Evolutionary conservation across 2,113 vertebrate genomes (phyloP).

Genomic region (Myiozetetes cayanensis): DNA sequence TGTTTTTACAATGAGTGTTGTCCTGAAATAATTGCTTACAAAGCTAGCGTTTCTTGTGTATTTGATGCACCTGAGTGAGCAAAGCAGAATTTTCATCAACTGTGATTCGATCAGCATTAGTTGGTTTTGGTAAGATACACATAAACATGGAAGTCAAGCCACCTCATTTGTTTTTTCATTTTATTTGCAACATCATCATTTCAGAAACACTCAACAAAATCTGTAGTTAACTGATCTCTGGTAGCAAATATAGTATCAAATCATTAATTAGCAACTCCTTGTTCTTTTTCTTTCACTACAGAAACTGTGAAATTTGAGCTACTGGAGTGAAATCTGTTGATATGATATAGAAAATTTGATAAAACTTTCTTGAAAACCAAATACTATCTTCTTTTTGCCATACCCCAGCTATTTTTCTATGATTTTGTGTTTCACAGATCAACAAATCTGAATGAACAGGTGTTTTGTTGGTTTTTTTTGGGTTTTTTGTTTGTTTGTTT

Average conservation of each 20-base stretch:
- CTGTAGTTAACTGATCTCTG: background rate
- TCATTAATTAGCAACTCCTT: background rate
- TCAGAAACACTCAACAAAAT: background rate
- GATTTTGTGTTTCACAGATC: background rate
- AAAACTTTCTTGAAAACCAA: background rate
- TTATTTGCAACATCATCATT: background rate
- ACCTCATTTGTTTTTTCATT: background rate
- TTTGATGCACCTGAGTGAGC: background rate
- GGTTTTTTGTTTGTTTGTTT: too few species aligned
- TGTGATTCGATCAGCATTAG: background rate
- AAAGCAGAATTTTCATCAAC: background rate
- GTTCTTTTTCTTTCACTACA: background rate
- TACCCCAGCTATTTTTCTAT: background rate
- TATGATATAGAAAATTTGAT: background rate
- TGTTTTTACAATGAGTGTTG: background rate
- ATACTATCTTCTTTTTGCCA: background rate
- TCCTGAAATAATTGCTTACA: background rate
- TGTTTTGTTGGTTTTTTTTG: too few species aligned
- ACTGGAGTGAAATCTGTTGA: background rate
- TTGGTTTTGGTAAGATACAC: background rate
- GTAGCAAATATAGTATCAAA: background rate
- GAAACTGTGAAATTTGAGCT: background rate
- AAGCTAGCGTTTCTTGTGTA: background rate
- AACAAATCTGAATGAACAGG: background rate
- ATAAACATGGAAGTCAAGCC: background rate